Evolutionary conservation across 2,888 invertebrate species (phyloP), one percentile per base, ranked within the genome.

Genomic region (Ceriagrion tenellum): DNA sequence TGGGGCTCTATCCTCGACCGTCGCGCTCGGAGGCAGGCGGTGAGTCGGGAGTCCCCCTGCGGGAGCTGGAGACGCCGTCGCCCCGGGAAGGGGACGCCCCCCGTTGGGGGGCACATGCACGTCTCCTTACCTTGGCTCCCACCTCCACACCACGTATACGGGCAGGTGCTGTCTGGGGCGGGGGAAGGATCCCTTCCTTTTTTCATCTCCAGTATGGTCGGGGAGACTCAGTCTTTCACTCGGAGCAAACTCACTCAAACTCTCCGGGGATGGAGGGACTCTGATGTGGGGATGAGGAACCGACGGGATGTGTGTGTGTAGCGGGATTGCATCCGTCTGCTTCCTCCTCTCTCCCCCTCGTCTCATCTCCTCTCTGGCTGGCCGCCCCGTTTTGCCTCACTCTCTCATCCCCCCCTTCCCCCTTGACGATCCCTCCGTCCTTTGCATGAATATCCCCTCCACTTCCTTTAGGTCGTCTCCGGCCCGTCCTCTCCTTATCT

Each of bases 321-420:
- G 69, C 69, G 69, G 69, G 69, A 69, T 69, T 69, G 69, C 69
- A 69, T 69, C 69, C 69, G 69, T 69, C 69, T 69, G 69, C 69
- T 69, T 23, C 69, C n/a, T 69, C 69, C 69, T n/a, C n/a, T 23
- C 26, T 8, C 69, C 26, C n/a, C 26, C 10, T 26, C 3, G 69
- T 26, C 69, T 69, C 69, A 69, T 69, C 69, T 10, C n/a, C 47
- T 47, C 47, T 47, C n/a, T n/a, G n/a, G n/a, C n/a, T n/a, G 0
- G 10, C 69, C n/a, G 8, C n/a, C 23, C 69, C 69, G 69, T 26
- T 69, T 69, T 69, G 26, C n/a, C 69, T 47, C 8, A 47, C 47
- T 47, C 47, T 47, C 47, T 47, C n/a, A n/a, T n/a, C 23, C 69
- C 26, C 69, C 69, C n/a, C 10, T 3, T 26, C 26, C 69, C n/a